Evolutionary conservation across 2,888 invertebrate species (phyloP), one percentile per base, ranked within the genome.

Genomic region (Hedychridium roseum): DNA sequence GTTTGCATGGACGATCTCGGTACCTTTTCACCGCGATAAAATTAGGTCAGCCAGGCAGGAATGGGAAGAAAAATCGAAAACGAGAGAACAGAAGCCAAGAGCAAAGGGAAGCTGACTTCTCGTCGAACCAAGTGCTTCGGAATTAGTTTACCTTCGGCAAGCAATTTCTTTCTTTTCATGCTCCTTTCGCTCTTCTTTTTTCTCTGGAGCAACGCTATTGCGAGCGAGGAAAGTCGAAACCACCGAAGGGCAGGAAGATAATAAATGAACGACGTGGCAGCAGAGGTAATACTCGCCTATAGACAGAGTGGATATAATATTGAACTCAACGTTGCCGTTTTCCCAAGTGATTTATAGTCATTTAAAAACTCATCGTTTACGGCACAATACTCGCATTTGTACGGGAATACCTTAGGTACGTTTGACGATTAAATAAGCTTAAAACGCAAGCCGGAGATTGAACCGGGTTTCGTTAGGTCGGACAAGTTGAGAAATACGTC

Each of bases 1-100:
- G 70, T 71, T 71, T 71, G 63, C 71, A 71, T 71, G 66, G 53
- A 42, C 57, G 66, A 70, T 71, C n/a, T n/a, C n/a, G n/a, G n/a
- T n/a, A n/a, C n/a, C n/a, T n/a, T n/a, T n/a, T n/a, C n/a, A n/a
- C n/a, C n/a, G n/a, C n/a, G n/a, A 39, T 40, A 37, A 53, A 70
- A 68, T 70, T 68, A 43, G 67, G 67, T 70, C 65, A 68, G 44
- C 53, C 52, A 37, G 50, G 54, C 37, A 20, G 23, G 30, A 45
- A 42, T 30, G 39, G 18, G 21, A 31, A 38, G 26, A 14, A 20
- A 38, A 39, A 44, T 38, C 36, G 31, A 14, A 14, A 36, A 20
- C 11, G 32, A 40, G 1, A 23, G 28, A 5, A 26, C 30, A 12
- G 34, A 46, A 23, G 9, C 5, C 9, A 23, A 23, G 23, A 9